A percentile compares a stretch with the other conserved stretches of the same genome.
These are phyloP conservation scores for Phoebastria nigripes DNA, from an alignment of 2,797 vertebrate species.

Conservation along the genomic window DNA sequence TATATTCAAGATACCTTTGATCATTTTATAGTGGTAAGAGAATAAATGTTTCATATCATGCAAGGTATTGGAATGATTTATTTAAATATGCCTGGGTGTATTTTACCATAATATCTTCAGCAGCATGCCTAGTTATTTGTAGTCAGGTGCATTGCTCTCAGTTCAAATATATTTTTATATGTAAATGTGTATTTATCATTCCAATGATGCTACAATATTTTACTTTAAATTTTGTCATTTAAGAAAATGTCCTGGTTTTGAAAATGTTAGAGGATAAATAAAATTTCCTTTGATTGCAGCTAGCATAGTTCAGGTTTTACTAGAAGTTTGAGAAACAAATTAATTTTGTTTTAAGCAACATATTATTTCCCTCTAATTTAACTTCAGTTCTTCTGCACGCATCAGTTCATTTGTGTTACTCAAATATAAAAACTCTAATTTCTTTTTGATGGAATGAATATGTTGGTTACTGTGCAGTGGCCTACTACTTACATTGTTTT, in stretches of 20 bases:
- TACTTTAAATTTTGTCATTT: conserved; percentile 6
- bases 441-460: neutral
- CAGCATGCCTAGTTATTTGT: neutral
- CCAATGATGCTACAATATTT: neutral
- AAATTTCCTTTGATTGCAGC: neutral
- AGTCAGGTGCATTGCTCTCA: neutral
- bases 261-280: neutral
- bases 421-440: neutral
- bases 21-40: neutral
- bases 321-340: neutral
- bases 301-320: neutral
- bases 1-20: neutral
- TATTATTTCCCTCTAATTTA: conserved; percentile 24
- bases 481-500: neutral
- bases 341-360: neutral
- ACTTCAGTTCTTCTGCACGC: neutral
- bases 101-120: neutral
- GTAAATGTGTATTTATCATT: conserved; percentile 10
- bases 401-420: conserved; percentile 12
- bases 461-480: neutral
- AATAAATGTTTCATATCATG: neutral
- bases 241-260: conserved; percentile 1
- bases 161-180: neutral
- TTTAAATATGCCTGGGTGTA: neutral
- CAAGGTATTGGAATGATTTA: neutral